Evolutionary conservation across 2,113 vertebrate genomes (phyloP), one percentile per base, ranked within the genome.

Genomic region (Halichoerus grypus): DNA sequence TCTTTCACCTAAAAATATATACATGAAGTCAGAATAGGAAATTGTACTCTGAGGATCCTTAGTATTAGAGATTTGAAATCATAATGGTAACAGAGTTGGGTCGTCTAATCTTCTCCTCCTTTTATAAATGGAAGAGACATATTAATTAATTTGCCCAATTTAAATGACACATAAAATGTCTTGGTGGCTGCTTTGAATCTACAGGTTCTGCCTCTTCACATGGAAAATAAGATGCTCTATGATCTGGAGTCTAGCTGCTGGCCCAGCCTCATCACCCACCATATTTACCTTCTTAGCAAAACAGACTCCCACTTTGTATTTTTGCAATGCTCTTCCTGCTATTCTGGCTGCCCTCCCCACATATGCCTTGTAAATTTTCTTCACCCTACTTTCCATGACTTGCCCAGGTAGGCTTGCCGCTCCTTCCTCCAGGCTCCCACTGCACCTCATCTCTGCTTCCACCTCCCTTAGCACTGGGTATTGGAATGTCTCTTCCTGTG

Each of bases 1-100:
- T 14, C 49, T 76, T 88, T 94, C 9, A 24, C 3, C 76, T 91
- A 36, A 83, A 80, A 69, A 76, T 74, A 28, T n/a, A 1, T 16
- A 42, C n/a, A 1, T 53, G 7, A 88, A 77, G 9, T n/a, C 77
- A 88, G 31, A 81, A 80, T 5, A 88, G 24, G 63, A 97, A 89
- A 81, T 15, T 13, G 5, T 26, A 36, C 22, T 86, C 63, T 88
- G n/a, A 91, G 61, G 36, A 67, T 13, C 21, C 24, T 69, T 53
- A 19, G 28, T n/a, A 26, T 42, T 82, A 63, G 94, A 88, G 28
- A 79, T 72, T 88, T 77, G 53, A 19, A 76, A 97, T 80, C 53
- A 24, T 77, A 57, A 71, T 19, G 57, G 36, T 57, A 11, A 5
- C 9, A 36, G 26, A 84, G 9, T 55, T n/a, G 49, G 55, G 1